Conservation (phyloP, 2,113 vertebrate genomes). For the Prochilodus magdalenae region DNA sequence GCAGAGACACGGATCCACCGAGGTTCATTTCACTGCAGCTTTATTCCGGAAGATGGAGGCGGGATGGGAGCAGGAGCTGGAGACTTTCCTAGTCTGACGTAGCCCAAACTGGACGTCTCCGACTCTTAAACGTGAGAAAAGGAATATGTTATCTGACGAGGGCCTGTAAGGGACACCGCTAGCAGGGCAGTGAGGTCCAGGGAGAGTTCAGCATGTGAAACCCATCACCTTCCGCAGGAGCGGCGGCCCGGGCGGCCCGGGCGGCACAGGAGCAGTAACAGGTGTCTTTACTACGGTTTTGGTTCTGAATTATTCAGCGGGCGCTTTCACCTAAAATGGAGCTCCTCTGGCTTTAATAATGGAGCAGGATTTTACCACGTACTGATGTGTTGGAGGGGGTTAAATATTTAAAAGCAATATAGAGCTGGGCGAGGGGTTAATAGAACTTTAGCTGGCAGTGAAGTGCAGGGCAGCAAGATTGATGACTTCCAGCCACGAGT, state of each 20-base stretch:
- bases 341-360: conserved; percentile 72
- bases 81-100: neutral
- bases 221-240: neutral
- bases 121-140: conserved; percentile 1
- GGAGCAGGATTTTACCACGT: conserved; percentile 68
- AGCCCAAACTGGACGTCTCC: neutral
- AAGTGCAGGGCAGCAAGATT: neutral
- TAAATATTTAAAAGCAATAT: conserved; percentile 81
- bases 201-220: conserved; percentile 4
- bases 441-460: conserved; percentile 67
- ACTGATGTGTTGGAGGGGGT: conserved; percentile 51
- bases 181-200: neutral
- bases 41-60: neutral
- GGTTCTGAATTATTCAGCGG: conserved; percentile 73
- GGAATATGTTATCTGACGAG: neutral
- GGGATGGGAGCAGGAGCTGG: neutral
- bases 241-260: neutral
- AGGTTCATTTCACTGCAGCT: neutral
- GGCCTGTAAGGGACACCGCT: neutral
- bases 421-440: conserved; percentile 76
- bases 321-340: conserved; percentile 76
- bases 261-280: conserved; percentile 67
- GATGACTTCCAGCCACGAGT: neutral
- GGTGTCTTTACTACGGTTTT: conserved; percentile 76
- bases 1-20: neutral